Conservation (phyloP, 2,113 vertebrate species). For the Notothenia rossii region DNA sequence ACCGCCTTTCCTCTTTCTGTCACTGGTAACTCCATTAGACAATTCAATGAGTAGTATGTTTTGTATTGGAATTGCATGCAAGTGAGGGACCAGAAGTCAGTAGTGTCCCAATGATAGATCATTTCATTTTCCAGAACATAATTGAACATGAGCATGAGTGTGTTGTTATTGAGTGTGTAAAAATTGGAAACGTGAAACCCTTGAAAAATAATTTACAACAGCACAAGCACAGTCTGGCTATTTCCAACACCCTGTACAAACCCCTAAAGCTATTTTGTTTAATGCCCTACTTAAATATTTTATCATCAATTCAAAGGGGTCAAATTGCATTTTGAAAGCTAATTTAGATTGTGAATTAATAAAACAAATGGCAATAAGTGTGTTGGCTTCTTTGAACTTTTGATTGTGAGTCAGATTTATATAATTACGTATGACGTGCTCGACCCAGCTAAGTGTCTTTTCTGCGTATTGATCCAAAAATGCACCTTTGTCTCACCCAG, state of each 20-base stretch:
- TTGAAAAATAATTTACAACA: constrained; percentile 42
- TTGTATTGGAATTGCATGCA: constrained; percentile 49
- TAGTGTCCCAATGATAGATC: constrained; percentile 59
- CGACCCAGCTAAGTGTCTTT: constrained; percentile 31
- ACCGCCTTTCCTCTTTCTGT: constrained; percentile 54
- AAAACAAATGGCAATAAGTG: background rate
- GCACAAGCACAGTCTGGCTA: constrained; percentile 16
- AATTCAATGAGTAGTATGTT: constrained; percentile 58
- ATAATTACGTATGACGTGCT: constrained; percentile 35
- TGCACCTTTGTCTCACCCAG: constrained; percentile 55
- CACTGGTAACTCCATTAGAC: constrained; percentile 56
- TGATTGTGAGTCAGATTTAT: constrained; percentile 36
- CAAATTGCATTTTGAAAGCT: constrained; percentile 3
- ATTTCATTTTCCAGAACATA: constrained; percentile 68
- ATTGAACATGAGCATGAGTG: constrained; percentile 53
- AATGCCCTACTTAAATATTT: constrained; percentile 23
- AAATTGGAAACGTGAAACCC: constrained; percentile 44
- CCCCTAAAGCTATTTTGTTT: constrained; percentile 26
- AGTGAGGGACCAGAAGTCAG: constrained; percentile 56
- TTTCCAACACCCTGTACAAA: background rate
- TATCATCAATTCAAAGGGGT: constrained; percentile 14
- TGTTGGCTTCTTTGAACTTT: constrained; percentile 16
- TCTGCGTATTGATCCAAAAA: constrained; percentile 63
- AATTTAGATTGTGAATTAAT: background rate
- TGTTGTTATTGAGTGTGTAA: constrained; percentile 28